These are phyloP conservation scores for Mugil cephalus DNA, from an alignment of 2,113 vertebrate species.

Conservation along the genomic window DNA sequence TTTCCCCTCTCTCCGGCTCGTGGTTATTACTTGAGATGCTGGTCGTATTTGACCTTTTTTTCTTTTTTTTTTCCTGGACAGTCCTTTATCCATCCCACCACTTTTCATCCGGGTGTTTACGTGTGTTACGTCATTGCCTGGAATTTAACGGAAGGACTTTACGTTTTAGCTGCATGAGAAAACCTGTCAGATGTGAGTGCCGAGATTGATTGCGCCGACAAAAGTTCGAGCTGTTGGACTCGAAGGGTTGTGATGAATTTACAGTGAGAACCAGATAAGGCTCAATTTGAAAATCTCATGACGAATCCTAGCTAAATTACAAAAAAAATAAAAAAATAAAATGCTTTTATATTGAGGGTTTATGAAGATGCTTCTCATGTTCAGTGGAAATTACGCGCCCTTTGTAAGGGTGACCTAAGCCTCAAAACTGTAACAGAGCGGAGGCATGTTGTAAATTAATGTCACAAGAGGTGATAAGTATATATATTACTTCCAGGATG, in stretches of 20 bases:
- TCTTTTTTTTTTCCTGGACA: not conserved
- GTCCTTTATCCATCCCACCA: not conserved
- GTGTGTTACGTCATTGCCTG: constrained; percentile 55
- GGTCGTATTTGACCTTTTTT: constrained; percentile 49
- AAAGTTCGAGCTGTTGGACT: constrained; percentile 59
- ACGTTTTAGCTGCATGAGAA: constrained; percentile 53
- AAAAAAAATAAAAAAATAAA: too few species aligned
- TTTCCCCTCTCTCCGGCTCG: constrained; percentile 13
- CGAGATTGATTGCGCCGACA: constrained; percentile 33
- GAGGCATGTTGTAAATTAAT: constrained; percentile 61
- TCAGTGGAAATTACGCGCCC: constrained; percentile 30
- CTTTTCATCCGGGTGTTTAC: constrained; percentile 24
- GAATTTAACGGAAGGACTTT: constrained; percentile 62
- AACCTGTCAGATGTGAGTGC: constrained; percentile 48
- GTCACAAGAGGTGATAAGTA: constrained; percentile 53
- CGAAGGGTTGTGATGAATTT: constrained; percentile 67
- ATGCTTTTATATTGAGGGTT: constrained; percentile 32
- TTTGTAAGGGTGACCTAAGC: constrained; percentile 43
- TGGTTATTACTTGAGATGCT: constrained; percentile 21
- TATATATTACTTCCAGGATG: constrained; percentile 36
- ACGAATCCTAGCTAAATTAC: not conserved
- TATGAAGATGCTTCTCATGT: constrained; percentile 35
- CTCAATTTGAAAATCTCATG: constrained; percentile 41
- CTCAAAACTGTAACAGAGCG: constrained; percentile 25
- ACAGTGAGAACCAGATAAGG: constrained; percentile 40